These are phyloP conservation scores for Sminthopsis crassicaudata DNA, from an alignment of 2,113 vertebrate species.

Conservation along the genomic window DNA sequence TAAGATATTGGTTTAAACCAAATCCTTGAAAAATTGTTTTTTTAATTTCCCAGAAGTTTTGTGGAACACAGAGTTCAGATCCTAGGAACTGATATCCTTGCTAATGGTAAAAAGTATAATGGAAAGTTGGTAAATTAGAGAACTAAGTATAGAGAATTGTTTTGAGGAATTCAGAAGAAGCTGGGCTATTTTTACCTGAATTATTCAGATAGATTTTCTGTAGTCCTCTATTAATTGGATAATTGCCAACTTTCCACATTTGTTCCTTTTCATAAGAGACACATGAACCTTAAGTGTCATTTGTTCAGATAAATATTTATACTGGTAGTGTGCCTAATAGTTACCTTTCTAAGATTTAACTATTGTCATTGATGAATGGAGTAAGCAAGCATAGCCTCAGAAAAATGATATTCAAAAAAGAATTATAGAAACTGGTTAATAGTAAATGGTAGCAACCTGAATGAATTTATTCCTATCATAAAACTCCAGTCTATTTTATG, in stretches of 20 bases:
- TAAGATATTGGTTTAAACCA: neutral
- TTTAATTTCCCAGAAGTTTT: neutral
- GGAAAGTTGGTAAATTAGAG: neutral
- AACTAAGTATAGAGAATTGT: neutral
- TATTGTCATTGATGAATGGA: neutral
- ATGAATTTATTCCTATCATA: constrained; percentile 37
- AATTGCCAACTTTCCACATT: neutral
- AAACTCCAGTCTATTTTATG: constrained; percentile 24
- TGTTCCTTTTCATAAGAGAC: neutral
- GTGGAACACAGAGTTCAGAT: neutral
- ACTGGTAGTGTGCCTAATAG: neutral
- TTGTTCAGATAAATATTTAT: neutral
- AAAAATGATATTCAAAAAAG: constrained; percentile 1
- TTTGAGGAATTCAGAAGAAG: neutral
- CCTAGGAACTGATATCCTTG: neutral
- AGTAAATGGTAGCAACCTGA: fast-evolving
- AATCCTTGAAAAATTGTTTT: neutral
- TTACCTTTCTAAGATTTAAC: neutral
- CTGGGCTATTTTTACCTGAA: neutral
- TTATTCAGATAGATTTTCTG: neutral
- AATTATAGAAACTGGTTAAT: constrained; percentile 3
- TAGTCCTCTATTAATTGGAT: neutral
- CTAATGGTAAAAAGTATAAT: neutral
- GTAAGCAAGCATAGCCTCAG: neutral
- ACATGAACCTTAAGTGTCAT: neutral